Evolutionary conservation across 2,888 invertebrate species (phyloP), one percentile per base, ranked within the genome.

Genomic region (Melolontha melolontha): DNA sequence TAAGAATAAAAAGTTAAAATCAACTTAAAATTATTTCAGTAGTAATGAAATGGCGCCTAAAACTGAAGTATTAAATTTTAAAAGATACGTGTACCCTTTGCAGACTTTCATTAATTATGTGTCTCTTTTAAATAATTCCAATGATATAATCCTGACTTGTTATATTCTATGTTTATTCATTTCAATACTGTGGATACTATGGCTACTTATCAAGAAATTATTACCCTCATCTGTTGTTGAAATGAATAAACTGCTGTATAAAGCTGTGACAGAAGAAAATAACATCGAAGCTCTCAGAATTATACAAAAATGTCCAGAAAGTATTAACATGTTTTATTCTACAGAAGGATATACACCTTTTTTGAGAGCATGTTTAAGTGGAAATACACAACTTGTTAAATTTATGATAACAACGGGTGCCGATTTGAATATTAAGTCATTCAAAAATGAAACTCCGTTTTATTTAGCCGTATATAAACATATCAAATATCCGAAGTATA

Each of bases 381-480:
- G 78, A 16, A 76, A 79, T 64, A 77, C 78, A 6, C 77, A 76
- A 52, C 39, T 80, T n/a, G 78, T 80, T 0, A 78, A 74, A 66
- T 69, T 73, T 44, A 79, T 80, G 79, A 66, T 80, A 70, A 34
- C 16, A 14, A 17, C 50, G 77, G 79, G 79, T 17, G 81, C 78
- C 11, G 72, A 79, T 64, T 57, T 81, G 47, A 69, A 69, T 34
- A 49, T 73, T 16, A 78, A 73, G 68, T 78, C 81, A 1, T 57
- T 59, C 6, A 71, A 73, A 16, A 72, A 76, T 6, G 81, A 81
- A 73, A 75, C 78, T 1, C 74, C 79, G 0, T 79, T 81, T 66
- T 80, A 79, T 70, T 71, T 81, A 49, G 78, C 80, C 0, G 69
- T 74, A 14, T 79, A 77, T 64, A 73, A 77, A 70, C 75, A 76